A percentile compares a stretch with the other conserved stretches of the same genome.
phyloP scores from a whole-genome alignment of 2,888 invertebrate species.

The Tetragnatha montana region DNA sequence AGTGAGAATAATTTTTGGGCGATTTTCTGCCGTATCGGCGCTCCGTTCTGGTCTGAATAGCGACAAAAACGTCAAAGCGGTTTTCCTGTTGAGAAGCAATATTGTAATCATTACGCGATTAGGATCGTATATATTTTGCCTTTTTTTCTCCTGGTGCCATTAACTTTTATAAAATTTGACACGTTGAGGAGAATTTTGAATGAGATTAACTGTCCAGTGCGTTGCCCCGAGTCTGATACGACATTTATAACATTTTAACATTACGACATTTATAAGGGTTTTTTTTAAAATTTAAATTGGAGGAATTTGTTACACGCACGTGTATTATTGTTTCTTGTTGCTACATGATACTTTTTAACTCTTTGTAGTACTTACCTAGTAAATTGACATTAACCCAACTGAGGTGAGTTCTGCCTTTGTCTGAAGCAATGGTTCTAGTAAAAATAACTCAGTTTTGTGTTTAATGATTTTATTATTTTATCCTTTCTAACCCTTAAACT shows the following conservation, averaged over 20 bases:
- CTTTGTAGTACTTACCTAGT: no score
- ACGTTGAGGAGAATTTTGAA: background rate
- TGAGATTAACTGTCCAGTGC: background rate
- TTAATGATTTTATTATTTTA: no score
- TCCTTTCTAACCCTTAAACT: no score
- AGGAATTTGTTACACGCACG: no score
- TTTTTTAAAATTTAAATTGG: no score
- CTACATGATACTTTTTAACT: no score
- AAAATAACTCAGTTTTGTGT: no score
- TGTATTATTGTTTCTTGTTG: no score
- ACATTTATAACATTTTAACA: no score
- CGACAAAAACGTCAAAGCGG: conserved; percentile 4
- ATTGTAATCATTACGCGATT: conserved; percentile 38
- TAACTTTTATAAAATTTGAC: background rate
- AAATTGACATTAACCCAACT: no score
- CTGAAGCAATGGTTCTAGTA: no score
- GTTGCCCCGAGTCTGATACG: background rate
- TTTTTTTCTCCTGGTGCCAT: background rate
- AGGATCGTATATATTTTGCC: conserved; percentile 4
- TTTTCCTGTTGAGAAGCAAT: conserved; percentile 28
- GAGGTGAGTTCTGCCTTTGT: no score
- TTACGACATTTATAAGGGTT: background rate
- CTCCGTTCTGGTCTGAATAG: conserved; percentile 47
- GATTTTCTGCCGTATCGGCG: conserved; percentile 28
- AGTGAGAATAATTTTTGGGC: conserved; percentile 21